Base-by-base conservation (phyloP, 2,888 invertebrate species). In the Lacanobia oleracea region DNA sequence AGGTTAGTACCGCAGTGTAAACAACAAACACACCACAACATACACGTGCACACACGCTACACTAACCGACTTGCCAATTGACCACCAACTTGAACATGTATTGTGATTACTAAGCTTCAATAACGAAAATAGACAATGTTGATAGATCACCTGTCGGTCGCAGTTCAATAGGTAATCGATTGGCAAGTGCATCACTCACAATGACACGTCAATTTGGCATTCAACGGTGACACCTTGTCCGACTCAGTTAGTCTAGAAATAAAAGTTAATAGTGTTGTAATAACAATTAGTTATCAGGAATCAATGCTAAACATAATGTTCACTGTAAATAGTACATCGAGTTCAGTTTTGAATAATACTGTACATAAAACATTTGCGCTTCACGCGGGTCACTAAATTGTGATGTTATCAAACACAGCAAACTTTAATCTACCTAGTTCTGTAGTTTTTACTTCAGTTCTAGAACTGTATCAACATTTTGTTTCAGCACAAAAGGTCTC, bases 1-100 rank as follows among this genome's bases (percentile, higher is more conserved):
- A 97, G 97, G 98, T 98, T 97, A 97, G 98, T 98, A 96, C 65
- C n/a, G 53, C n/a, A 65, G 33, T 12, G 63, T 74, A 70, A 68
- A 73, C 67, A 65, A 68, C 62, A 63, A 59, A 72, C 64, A 63
- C 67, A 77, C 40, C 23, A 43, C 66, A 62, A 75, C 68, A 74
- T 67, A 70, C 68, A 68, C 53, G 66, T 74, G 78, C 74, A 79
- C 78, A 87, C 81, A 85, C 75, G 87, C 88, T 87, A 88, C 88
- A 89, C 86, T 89, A 89, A 90, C 88, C 78, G 61, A 79, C 84
- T 87, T 86, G 87, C 87, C 85, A 88, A 85, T 81, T 84, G 82
- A 83, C 73, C 77, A 85, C 81, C 70, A 81, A 69, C 71, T 67
- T 79, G 63, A 78, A n/a, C 33, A 72, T 72, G 67, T 62, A 62